These are phyloP conservation scores for Saguinus midas DNA, from an alignment of 2,113 vertebrate genomes.

Conservation along the genomic window DNA sequence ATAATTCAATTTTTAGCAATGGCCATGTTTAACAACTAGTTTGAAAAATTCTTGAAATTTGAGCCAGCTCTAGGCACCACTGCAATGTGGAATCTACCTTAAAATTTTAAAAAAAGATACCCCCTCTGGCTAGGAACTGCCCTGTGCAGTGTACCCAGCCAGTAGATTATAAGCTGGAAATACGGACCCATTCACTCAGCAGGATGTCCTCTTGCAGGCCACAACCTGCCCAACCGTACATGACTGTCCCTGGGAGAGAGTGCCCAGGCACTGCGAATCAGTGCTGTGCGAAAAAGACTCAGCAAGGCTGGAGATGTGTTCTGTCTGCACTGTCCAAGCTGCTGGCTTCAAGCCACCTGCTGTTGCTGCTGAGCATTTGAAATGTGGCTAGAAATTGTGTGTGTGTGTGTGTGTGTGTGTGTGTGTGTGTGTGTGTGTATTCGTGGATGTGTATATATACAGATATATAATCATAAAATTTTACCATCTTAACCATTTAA, in stretches of 20 bases:
- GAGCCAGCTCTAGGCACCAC: neutral
- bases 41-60: neutral
- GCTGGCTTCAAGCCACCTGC: neutral
- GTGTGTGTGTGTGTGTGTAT: neutral
- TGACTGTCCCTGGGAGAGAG: neutral
- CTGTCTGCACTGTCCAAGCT: neutral
- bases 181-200: neutral
- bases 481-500: neutral
- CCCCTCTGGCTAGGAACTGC: neutral
- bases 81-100: neutral
- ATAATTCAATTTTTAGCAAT: neutral
- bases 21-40: neutral
- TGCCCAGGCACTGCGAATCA: neutral
- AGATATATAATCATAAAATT: neutral
- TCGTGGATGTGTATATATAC: neutral
- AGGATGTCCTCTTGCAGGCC: neutral
- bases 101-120: neutral
- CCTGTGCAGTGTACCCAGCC: neutral
- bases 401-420: too few species aligned
- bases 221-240: neutral
- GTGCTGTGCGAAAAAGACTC: rapidly evolving
- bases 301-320: too few species aligned
- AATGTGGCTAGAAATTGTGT: neutral
- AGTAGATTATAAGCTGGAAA: neutral
- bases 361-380: neutral